A percentile compares a stretch with the other conserved stretches of the same genome.
phyloP scores from a whole-genome alignment of 2,113 vertebrate genomes.

The Brienomyrus brachyistius region DNA sequence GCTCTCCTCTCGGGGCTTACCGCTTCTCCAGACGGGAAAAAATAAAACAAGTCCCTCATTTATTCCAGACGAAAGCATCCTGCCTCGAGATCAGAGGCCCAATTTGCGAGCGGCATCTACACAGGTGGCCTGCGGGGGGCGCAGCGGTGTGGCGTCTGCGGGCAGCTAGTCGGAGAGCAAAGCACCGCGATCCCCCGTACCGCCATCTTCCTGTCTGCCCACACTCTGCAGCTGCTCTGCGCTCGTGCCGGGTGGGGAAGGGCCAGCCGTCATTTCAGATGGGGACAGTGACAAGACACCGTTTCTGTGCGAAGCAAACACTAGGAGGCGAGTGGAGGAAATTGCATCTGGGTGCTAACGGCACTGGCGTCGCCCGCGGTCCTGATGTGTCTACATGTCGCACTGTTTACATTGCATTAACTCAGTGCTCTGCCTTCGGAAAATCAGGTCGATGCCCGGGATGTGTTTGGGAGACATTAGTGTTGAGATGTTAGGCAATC shows the following conservation, averaged over 20 bases:
- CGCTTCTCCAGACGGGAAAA: slow-evolving; percentile 24
- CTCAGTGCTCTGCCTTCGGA: background rate
- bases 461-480: slow-evolving; percentile 6
- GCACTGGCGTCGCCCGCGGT: background rate
- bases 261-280: background rate
- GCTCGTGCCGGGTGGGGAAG: background rate
- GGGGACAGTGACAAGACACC: background rate
- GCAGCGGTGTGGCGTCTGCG: background rate
- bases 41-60: slow-evolving; percentile 28
- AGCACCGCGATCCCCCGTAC: background rate
- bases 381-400: background rate
- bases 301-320: background rate
- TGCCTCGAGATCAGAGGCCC: slow-evolving; percentile 14
- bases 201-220: background rate
- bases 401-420: slow-evolving; percentile 18
- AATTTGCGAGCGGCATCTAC: background rate
- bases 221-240: background rate
- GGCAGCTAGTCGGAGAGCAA: background rate
- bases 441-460: background rate
- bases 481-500: background rate
- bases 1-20: slow-evolving; percentile 37
- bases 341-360: background rate
- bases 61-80: slow-evolving; percentile 14
- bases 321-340: background rate
- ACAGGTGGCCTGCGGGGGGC: background rate